These are phyloP conservation scores for Glareola pratincola DNA, from an alignment of 2,113 vertebrate species.

Conservation along the genomic window DNA sequence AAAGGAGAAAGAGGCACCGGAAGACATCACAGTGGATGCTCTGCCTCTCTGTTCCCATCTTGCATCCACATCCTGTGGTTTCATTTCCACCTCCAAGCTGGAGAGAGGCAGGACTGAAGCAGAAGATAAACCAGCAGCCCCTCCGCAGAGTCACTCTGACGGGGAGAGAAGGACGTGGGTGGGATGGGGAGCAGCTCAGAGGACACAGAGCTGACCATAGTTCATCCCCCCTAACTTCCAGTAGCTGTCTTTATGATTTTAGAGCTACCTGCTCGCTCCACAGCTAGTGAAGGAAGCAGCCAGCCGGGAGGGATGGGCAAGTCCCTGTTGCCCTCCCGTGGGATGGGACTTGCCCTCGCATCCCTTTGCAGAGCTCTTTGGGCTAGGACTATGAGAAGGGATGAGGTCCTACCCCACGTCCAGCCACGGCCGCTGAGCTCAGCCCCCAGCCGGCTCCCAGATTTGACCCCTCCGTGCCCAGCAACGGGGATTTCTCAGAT, in stretches of 20 bases:
- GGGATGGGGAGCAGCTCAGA: background rate
- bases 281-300: background rate
- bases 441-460: background rate
- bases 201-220: background rate
- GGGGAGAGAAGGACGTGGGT: background rate
- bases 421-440: background rate
- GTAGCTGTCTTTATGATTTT: background rate
- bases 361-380: background rate
- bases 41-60: background rate
- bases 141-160: background rate
- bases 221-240: background rate
- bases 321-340: background rate
- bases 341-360: background rate
- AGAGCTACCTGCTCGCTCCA: background rate
- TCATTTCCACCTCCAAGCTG: background rate
- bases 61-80: background rate
- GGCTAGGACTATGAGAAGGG: background rate
- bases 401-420: background rate
- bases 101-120: background rate
- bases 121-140: background rate
- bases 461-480: background rate
- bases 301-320: background rate
- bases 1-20: background rate
- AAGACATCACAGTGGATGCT: background rate
- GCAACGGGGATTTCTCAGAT: constrained; percentile 1